Conservation (phyloP, 2,888 invertebrate genomes). For the Apomyelois bistriatella region DNA sequence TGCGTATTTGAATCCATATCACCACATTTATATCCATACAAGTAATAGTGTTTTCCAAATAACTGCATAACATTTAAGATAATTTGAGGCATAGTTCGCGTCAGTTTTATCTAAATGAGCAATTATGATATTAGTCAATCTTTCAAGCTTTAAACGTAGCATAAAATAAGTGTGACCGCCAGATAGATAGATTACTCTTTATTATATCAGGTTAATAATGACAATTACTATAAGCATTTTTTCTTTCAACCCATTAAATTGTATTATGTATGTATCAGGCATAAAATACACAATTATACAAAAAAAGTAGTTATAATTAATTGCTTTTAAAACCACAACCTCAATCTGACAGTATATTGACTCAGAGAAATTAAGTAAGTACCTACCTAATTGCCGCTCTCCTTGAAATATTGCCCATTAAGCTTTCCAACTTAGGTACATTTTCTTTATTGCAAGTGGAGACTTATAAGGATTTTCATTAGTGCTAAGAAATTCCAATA, state of each 20-base stretch:
- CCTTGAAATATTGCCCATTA: not conserved
- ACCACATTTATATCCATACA: too few species aligned
- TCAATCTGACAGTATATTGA: not conserved
- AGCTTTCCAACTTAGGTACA: not conserved
- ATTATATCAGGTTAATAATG: too few species aligned
- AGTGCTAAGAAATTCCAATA: not conserved
- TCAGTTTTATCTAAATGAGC: too few species aligned
- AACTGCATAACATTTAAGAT: conserved; percentile 19
- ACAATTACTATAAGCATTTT: too few species aligned
- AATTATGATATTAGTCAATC: too few species aligned
- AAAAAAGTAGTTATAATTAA: not conserved
- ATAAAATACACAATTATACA: too few species aligned
- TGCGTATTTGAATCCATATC: too few species aligned
- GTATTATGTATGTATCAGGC: too few species aligned
- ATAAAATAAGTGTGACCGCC: too few species aligned
- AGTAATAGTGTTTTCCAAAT: conserved; percentile 21
- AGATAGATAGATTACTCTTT: too few species aligned
- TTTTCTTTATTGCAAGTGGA: not conserved
- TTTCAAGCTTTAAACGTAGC: too few species aligned
- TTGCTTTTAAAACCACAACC: not conserved
- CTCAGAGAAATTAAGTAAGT: not conserved
- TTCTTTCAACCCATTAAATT: too few species aligned
- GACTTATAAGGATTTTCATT: not conserved
- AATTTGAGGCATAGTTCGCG: conserved; percentile 3
- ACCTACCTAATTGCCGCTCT: not conserved